Evolutionary conservation across 2,113 vertebrate species (phyloP).

Genomic region (Tenrec ecaudatus): DNA sequence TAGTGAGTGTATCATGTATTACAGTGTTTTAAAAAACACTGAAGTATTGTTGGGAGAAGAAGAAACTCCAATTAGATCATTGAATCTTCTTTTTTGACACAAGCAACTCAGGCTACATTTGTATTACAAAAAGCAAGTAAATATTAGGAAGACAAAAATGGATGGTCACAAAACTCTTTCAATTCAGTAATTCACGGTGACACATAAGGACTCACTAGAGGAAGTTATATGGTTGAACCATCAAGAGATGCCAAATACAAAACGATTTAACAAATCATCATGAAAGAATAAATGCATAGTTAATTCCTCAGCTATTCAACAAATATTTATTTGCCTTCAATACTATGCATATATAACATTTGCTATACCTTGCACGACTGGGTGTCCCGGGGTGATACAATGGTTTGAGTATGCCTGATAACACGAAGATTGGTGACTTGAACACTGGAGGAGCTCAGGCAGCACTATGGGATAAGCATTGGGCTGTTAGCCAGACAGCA

Average conservation of each 20-base stretch:
- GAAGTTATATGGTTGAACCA: neutral
- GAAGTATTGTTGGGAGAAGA: neutral
- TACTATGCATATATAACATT: neutral
- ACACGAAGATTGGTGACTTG: neutral
- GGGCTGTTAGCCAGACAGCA: too few relatives aligned
- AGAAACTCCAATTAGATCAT: neutral
- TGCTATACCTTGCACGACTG: neutral
- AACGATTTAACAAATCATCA: neutral
- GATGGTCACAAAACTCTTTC: neutral
- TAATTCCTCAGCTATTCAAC: too few relatives aligned
- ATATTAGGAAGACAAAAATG: neutral
- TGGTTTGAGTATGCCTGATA: neutral
- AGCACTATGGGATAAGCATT: too few relatives aligned
- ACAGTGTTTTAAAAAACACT: neutral
- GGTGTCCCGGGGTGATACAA: neutral
- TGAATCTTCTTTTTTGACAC: neutral
- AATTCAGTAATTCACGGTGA: neutral
- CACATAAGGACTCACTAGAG: neutral
- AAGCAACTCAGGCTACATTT: slow-evolving; percentile 27
- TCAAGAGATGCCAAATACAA: neutral
- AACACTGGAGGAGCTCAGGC: too few relatives aligned
- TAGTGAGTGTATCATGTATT: neutral
- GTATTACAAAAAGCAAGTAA: neutral
- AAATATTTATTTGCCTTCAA: slow-evolving; percentile 11
- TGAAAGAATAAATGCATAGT: neutral